Conservation (phyloP, 2,888 invertebrate genomes). For the Aleiodes testaceus region DNA sequence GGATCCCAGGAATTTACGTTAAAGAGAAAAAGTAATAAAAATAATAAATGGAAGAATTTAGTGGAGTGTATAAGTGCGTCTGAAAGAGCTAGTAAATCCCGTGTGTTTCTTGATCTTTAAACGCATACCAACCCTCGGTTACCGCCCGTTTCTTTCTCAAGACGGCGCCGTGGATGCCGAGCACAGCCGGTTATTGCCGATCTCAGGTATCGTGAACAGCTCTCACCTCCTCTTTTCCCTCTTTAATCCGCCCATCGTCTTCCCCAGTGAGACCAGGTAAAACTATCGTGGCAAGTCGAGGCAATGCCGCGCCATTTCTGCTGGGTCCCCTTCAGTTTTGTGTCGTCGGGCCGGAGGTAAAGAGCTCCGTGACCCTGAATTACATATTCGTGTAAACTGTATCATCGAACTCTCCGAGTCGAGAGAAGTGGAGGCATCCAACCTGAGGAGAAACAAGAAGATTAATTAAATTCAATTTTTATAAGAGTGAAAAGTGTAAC, state of each 20-base stretch:
- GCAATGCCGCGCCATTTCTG: conserved; percentile 63
- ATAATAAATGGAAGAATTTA: not conserved
- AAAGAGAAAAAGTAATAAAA: not conserved
- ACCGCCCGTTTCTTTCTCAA: conserved; percentile 47
- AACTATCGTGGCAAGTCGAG: conserved; percentile 39
- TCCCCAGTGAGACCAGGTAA: conserved; percentile 47
- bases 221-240: conserved; percentile 43
- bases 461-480: not conserved
- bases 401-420: not conserved
- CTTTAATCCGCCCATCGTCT: conserved; percentile 31
- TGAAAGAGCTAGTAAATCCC: conserved; percentile 15
- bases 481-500: conserved; percentile 34
- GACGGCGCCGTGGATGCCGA: conserved; percentile 31
- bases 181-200: conserved; percentile 38
- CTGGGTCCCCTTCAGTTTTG: conserved; percentile 66
- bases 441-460: not conserved
- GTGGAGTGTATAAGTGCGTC: conserved; percentile 3
- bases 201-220: conserved; percentile 37
- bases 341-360: conserved; percentile 71
- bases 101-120: conserved; percentile 38
- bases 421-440: no score
- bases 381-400: conserved; percentile 38
- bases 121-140: conserved; percentile 39
- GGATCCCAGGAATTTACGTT: not conserved
- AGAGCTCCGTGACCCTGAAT: conserved; percentile 71